Percentiles rank a stretch among this genome's conserved stretches.
phyloP scores from a whole-genome alignment of 2,888 invertebrate species.

The Pandemis corylana region DNA sequence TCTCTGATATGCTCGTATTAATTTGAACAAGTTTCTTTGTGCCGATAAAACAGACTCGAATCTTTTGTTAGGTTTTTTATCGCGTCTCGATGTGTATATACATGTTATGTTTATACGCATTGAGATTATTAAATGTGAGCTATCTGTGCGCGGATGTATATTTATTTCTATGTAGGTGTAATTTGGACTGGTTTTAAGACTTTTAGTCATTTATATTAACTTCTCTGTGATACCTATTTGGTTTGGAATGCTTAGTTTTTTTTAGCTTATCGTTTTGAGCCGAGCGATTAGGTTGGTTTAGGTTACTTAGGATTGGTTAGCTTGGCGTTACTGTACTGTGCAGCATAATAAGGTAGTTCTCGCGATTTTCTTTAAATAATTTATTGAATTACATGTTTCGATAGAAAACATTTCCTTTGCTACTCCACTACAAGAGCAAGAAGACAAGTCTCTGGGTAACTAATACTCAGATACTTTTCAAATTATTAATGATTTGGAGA shows the following conservation, averaged over 20 bases:
- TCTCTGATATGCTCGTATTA: conserved; percentile 51
- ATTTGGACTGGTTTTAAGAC: conserved; percentile 3
- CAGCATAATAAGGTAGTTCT: too few species aligned
- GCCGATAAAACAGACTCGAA: conserved; percentile 44
- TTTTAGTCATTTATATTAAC: conserved; percentile 18
- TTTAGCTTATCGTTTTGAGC: neutral
- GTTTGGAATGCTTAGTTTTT: neutral
- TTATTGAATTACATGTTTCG: too few species aligned
- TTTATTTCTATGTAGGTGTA: conserved; percentile 10
- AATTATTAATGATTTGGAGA: too few species aligned
- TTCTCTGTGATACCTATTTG: neutral
- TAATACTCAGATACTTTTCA: too few species aligned
- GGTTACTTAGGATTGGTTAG: neutral
- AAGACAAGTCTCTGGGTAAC: too few species aligned
- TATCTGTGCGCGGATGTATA: conserved; percentile 21
- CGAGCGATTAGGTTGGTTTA: neutral
- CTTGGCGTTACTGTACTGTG: neutral
- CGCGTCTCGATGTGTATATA: conserved; percentile 25
- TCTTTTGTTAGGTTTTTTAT: conserved; percentile 44
- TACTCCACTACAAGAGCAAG: too few species aligned
- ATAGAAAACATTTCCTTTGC: too few species aligned
- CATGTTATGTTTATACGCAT: neutral
- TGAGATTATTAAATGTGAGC: conserved; percentile 3
- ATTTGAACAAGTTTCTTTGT: conserved; percentile 52
- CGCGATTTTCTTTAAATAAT: too few species aligned